A percentile compares a stretch with the other conserved stretches of the same genome.
Conservation (phyloP, 23 tunicate species). For the Clavelina lepadiformis region DNA sequence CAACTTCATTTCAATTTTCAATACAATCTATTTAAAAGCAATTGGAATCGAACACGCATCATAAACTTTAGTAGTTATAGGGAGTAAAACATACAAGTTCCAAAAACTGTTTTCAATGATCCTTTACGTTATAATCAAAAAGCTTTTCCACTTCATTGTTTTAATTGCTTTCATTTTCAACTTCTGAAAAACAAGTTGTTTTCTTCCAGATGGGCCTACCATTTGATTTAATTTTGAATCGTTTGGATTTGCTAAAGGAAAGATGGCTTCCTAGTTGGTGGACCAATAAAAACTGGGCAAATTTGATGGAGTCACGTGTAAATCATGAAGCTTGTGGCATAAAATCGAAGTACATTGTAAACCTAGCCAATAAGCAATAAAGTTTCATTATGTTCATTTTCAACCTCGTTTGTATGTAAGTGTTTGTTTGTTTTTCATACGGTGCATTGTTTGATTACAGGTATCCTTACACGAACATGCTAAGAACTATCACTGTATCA, state of each 20-base stretch:
- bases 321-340: conserved; percentile 31
- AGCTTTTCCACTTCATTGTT: no score
- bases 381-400: no score
- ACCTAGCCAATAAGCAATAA: no score
- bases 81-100: no score
- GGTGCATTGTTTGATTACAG: not conserved
- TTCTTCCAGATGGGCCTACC: conserved; percentile 30
- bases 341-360: conserved; percentile 11
- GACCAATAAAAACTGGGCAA: not conserved
- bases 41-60: no score
- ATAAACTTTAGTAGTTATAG: no score
- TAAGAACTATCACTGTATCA: conserved; percentile 8
- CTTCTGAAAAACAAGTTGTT: not conserved
- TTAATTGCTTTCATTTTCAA: no score
- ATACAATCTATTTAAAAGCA: no score
- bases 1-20: no score
- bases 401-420: no score
- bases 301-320: not conserved
- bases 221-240: conserved; percentile 2
- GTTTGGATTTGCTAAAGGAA: conserved; percentile 2
- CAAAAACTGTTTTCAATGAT: no score
- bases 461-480: not conserved
- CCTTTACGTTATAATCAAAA: no score
- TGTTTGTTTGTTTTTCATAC: not conserved
- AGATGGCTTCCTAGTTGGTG: conserved; percentile 16